Percentiles rank a stretch among this genome's conserved stretches.
These are phyloP conservation scores for Aegotheles bennettii DNA, from an alignment of 2,113 vertebrate species.

Conservation along the genomic window DNA sequence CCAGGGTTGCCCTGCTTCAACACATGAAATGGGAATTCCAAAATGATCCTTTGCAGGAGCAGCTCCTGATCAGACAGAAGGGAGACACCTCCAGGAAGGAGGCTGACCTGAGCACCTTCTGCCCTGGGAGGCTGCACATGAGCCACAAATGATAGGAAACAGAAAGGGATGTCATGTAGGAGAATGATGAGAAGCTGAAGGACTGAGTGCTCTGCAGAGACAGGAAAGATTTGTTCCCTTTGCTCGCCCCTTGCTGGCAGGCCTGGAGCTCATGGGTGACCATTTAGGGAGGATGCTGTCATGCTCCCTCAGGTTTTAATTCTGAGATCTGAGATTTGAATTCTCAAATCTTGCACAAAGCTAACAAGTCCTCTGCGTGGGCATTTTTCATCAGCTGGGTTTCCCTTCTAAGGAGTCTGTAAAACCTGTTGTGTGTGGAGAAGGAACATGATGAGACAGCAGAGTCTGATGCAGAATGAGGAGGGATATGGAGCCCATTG, in stretches of 20 bases:
- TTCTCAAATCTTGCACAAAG: not conserved
- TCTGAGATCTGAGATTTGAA: not conserved
- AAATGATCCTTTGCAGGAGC: not conserved
- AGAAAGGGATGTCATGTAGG: not conserved
- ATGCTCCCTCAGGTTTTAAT: not conserved
- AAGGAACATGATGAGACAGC: not conserved
- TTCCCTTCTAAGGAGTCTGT: not conserved
- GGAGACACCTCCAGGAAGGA: not conserved
- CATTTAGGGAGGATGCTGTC: not conserved
- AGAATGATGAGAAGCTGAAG: not conserved
- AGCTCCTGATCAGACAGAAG: not conserved
- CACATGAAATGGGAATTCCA: too few species aligned
- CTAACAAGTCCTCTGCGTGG: not conserved
- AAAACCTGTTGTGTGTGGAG: not conserved
- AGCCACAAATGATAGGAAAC: not conserved
- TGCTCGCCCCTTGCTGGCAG: not conserved
- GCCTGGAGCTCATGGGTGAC: not conserved
- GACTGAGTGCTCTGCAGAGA: not conserved
- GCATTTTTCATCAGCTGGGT: not conserved
- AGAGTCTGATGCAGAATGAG: not conserved
- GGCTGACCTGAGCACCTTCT: not conserved
- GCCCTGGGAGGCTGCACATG: not conserved
- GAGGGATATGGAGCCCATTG: rapidly evolving
- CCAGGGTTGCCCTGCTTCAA: not conserved
- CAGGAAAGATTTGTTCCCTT: not conserved